phyloP scores from a whole-genome alignment of 2,888 invertebrate species.

The Eupithecia inturbata region DNA sequence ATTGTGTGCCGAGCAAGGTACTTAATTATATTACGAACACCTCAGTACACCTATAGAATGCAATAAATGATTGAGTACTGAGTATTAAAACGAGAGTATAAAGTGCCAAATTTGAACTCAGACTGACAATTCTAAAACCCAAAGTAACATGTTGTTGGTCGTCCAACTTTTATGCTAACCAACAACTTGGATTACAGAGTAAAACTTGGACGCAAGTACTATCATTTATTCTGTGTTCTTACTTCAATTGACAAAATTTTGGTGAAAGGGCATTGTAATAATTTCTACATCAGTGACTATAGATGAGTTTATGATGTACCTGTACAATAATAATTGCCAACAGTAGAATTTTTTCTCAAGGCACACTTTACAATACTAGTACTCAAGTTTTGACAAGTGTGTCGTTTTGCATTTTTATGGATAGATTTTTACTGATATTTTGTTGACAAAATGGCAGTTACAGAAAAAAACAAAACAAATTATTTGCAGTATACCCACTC shows the following conservation, averaged over 20 bases:
- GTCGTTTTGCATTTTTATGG: constrained; percentile 6
- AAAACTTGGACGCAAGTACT: constrained; percentile 11
- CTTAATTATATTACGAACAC: too few relatives aligned
- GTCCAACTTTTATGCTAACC: background rate
- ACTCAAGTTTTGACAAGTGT: constrained; percentile 22
- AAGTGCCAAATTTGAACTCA: background rate
- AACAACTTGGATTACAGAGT: background rate
- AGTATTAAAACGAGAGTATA: too few relatives aligned
- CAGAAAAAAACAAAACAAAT: background rate
- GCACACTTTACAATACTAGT: too few relatives aligned
- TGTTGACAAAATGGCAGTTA: background rate
- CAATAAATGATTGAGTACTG: too few relatives aligned
- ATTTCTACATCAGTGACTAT: constrained; percentile 24
- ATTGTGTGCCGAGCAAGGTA: too few relatives aligned
- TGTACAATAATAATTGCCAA: constrained; percentile 10
- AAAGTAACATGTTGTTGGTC: background rate
- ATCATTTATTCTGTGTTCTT: constrained; percentile 28
- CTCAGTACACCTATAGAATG: too few relatives aligned
- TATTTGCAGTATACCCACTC: background rate
- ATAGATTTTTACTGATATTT: background rate
- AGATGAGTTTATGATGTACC: constrained; percentile 14
- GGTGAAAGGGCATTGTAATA: constrained; percentile 23
- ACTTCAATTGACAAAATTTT: constrained; percentile 25
- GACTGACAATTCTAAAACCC: background rate
- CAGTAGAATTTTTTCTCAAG: constrained; percentile 15